phyloP scores from a whole-genome alignment of 2,888 invertebrate species.

The Agrotis segetum region DNA sequence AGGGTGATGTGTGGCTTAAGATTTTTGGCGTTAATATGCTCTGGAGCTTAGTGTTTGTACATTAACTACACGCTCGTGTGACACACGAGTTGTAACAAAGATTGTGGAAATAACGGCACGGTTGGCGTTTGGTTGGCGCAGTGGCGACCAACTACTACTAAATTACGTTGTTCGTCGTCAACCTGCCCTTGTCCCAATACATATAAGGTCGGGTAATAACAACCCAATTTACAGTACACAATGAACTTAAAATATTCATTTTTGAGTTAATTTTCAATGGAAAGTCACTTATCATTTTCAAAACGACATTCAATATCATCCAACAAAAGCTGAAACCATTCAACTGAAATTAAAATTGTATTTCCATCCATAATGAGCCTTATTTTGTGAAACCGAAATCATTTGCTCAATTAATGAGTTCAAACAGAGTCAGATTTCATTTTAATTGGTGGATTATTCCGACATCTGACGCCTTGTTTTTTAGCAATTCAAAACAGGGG shows the following conservation, averaged over 20 bases:
- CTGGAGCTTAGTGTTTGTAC: not conserved
- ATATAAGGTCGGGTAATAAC: too few relatives aligned
- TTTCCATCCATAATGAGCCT: slow-evolving; percentile 48
- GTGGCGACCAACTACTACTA: too few relatives aligned
- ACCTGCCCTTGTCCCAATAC: too few relatives aligned
- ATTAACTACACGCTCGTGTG: not conserved
- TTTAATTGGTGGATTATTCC: slow-evolving; percentile 86
- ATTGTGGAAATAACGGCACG: too few relatives aligned
- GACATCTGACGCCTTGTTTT: slow-evolving; percentile 80
- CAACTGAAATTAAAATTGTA: slow-evolving; percentile 32
- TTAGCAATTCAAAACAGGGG: slow-evolving; percentile 78
- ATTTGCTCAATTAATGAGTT: slow-evolving; percentile 70
- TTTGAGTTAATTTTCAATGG: slow-evolving; percentile 24
- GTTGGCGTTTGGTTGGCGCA: too few relatives aligned
- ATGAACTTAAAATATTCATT: not conserved
- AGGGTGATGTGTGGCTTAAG: slow-evolving; percentile 18
- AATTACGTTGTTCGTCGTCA: too few relatives aligned
- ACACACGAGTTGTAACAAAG: too few relatives aligned
- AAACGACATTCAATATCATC: slow-evolving; percentile 23
- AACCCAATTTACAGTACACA: too few relatives aligned
- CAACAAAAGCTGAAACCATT: slow-evolving; percentile 7
- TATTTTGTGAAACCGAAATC: slow-evolving; percentile 50
- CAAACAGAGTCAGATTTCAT: slow-evolving; percentile 74
- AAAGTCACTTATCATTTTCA: slow-evolving; percentile 29
- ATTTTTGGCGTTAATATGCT: slow-evolving; percentile 33